phyloP scores from a whole-genome alignment of 2,888 invertebrate genomes.

The Oscheius sp. region DNA sequence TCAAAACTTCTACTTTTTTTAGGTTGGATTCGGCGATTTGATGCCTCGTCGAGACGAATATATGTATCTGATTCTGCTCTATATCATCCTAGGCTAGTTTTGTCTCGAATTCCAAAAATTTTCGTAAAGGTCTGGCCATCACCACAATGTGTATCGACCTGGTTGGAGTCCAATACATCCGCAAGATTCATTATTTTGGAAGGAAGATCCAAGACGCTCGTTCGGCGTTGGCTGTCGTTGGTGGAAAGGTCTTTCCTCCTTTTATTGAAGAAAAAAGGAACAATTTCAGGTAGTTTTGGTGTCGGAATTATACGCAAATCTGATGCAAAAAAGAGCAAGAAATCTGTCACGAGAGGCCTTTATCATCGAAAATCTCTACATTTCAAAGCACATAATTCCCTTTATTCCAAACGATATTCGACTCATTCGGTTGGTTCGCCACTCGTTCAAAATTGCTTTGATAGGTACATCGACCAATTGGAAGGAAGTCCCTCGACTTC shows the following conservation, averaged over 20 bases:
- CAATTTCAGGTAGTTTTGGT: constrained; percentile 68
- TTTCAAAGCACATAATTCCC: constrained; percentile 70
- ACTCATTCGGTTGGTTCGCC: constrained; percentile 55
- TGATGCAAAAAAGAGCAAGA: constrained; percentile 68
- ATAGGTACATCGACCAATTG: constrained; percentile 65
- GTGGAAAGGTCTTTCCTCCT: constrained; percentile 64
- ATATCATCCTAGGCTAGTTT: constrained; percentile 66
- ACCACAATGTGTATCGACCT: constrained; percentile 71
- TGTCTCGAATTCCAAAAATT: not conserved
- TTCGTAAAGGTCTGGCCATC: constrained; percentile 69
- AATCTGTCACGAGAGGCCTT: constrained; percentile 66
- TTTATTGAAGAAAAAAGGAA: not conserved
- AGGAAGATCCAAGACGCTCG: constrained; percentile 70
- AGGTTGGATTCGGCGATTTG: constrained; percentile 70
- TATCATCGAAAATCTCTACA: constrained; percentile 70
- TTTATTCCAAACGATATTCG: constrained; percentile 70
- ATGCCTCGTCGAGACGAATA: constrained; percentile 68
- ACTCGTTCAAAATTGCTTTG: not conserved
- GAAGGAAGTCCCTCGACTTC: constrained; percentile 60
- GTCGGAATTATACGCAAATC: constrained; percentile 69
- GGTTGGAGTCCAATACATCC: constrained; percentile 70
- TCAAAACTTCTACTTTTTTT: constrained; percentile 20
- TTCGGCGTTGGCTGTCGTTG: constrained; percentile 69
- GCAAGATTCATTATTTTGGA: constrained; percentile 71
- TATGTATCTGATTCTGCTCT: constrained; percentile 69